Percentiles rank a stretch among this genome's conserved stretches.
Evolutionary conservation across 1,140 invertebrate species (phyloP).

Genomic region (Scylla paramamosain): DNA sequence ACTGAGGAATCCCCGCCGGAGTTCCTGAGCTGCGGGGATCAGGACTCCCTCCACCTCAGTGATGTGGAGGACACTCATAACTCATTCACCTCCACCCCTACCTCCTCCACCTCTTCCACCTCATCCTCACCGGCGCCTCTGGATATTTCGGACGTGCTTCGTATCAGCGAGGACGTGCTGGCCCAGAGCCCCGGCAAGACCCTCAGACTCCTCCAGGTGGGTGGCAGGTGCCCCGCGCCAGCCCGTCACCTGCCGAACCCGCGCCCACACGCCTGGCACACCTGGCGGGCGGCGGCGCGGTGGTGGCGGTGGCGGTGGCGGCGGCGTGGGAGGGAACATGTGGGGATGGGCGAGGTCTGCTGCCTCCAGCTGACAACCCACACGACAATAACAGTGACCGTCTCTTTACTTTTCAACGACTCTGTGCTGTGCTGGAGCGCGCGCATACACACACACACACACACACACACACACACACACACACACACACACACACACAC

Average conservation of each 20-base stretch:
- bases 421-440: neutral
- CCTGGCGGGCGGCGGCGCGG: neutral
- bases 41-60: conserved; percentile 66
- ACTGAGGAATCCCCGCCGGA: conserved; percentile 28
- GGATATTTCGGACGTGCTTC: conserved; percentile 64
- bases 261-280: conserved; percentile 26
- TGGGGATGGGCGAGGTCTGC: neutral
- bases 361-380: neutral
- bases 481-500: too few relatives aligned
- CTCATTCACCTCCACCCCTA: neutral
- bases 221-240: neutral
- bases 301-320: neutral
- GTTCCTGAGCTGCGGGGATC: conserved; percentile 55
- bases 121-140: conserved; percentile 35
- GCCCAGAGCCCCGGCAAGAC: conserved; percentile 63
- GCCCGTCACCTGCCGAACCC: neutral
- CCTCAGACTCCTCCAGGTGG: conserved; percentile 62
- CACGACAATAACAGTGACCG: neutral
- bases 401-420: neutral
- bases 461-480: too few relatives aligned
- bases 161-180: conserved; percentile 68
- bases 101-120: conserved; percentile 54
- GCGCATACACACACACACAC: too few relatives aligned
- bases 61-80: conserved; percentile 61
- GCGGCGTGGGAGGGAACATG: neutral